These are phyloP conservation scores for Pteropus rufus DNA, from an alignment of 2,797 vertebrate genomes.

Conservation along the genomic window DNA sequence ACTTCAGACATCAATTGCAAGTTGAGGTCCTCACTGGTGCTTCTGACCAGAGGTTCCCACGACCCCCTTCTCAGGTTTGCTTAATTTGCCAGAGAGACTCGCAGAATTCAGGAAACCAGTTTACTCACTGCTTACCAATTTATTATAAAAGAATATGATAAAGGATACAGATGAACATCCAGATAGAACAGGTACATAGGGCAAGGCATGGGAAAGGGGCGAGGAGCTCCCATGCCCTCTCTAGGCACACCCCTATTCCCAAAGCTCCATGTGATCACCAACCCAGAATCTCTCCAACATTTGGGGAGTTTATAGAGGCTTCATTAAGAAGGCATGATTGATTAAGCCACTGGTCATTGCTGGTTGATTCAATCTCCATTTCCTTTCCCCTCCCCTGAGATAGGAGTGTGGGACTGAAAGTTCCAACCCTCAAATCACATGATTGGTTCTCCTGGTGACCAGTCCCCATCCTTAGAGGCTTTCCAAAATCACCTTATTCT, in stretches of 20 bases:
- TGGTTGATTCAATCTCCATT: not conserved
- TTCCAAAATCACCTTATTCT: not conserved
- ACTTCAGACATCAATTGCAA: no score
- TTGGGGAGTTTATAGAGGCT: no score
- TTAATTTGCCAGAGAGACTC: not conserved
- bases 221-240: not conserved
- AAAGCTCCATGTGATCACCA: no score
- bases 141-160: not conserved
- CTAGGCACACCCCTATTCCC: no score
- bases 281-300: no score
- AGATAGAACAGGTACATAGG: not conserved
- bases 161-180: not conserved
- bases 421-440: not conserved
- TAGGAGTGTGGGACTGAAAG: no score
- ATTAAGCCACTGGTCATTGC: not conserved
- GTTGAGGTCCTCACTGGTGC: no score
- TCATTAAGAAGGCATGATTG: not conserved
- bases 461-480: not conserved
- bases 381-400: no score
- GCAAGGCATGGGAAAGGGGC: not conserved
- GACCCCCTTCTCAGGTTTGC: not conserved
- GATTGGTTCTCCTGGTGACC: not conserved
- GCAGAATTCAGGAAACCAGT: not conserved
- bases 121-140: no score
- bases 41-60: no score